These are phyloP conservation scores for Adelosebastes latens DNA, from an alignment of 2,797 vertebrate genomes.

Conservation along the genomic window DNA sequence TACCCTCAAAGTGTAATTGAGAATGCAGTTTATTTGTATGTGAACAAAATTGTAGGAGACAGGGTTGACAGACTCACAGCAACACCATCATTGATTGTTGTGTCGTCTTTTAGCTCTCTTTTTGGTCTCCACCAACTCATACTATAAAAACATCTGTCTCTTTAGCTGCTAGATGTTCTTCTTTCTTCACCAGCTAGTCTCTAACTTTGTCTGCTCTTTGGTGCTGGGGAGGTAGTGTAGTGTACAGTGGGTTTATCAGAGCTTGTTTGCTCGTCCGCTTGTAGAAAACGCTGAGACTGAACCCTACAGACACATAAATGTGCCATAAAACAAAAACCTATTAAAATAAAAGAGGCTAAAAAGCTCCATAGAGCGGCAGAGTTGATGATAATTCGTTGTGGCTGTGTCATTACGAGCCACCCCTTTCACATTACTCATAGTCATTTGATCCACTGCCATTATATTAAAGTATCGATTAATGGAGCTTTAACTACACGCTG, in stretches of 20 bases:
- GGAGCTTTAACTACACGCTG: neutral
- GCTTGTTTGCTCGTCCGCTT: neutral
- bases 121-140: too few relatives aligned
- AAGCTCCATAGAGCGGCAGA: neutral
- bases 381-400: neutral
- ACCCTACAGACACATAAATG: neutral
- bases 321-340: neutral
- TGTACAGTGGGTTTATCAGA: neutral
- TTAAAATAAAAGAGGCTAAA: neutral
- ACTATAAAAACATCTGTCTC: too few relatives aligned
- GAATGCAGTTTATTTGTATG: neutral
- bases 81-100: too few relatives aligned
- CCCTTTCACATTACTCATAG: conserved; percentile 1
- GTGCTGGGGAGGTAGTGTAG: neutral
- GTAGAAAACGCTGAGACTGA: neutral
- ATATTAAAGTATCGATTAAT: conserved; percentile 13
- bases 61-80: neutral
- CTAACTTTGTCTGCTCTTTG: accelerated
- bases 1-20: neutral
- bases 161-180: too few relatives aligned
- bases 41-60: neutral
- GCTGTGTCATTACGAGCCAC: neutral
- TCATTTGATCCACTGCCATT: conserved; percentile 5
- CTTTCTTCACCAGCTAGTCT: neutral
- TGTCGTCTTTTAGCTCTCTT: too few relatives aligned